Evolutionary conservation across 1,140 invertebrate genomes (phyloP).

Genomic region (Papilio polytes): DNA sequence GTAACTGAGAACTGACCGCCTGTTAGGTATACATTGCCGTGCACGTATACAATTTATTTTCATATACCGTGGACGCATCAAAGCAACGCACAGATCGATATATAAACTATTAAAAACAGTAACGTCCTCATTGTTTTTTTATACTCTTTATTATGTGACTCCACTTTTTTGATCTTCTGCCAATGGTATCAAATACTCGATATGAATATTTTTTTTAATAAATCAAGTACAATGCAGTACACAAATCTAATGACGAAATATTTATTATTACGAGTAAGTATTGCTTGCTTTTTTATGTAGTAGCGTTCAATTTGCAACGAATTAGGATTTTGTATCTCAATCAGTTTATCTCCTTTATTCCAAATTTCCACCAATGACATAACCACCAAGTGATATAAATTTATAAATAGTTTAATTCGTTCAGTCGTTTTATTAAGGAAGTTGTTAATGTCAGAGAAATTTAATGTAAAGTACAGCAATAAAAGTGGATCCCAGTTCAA

Average conservation of each 20-base stretch:
- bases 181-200: constrained; percentile 32
- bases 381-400: constrained; percentile 10
- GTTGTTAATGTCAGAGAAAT: neutral
- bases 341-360: neutral
- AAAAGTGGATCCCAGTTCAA: neutral
- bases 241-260: neutral
- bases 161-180: constrained; percentile 48
- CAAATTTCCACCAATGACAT: neutral
- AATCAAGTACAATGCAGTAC: neutral
- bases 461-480: neutral
- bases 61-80: constrained; percentile 68
- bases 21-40: constrained; percentile 64
- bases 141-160: constrained; percentile 37
- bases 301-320: neutral
- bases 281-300: too few relatives aligned
- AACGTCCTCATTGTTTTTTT: constrained; percentile 40
- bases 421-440: constrained; percentile 4
- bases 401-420: constrained; percentile 4
- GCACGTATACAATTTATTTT: constrained; percentile 77
- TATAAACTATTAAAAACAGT: constrained; percentile 44
- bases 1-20: constrained; percentile 74
- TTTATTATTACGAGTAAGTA: neutral
- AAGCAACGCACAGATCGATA: constrained; percentile 58
- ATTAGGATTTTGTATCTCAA: neutral
- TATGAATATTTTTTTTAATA: neutral